Conservation (phyloP, 2,797 vertebrate genomes). For the Nasua narica region DNA sequence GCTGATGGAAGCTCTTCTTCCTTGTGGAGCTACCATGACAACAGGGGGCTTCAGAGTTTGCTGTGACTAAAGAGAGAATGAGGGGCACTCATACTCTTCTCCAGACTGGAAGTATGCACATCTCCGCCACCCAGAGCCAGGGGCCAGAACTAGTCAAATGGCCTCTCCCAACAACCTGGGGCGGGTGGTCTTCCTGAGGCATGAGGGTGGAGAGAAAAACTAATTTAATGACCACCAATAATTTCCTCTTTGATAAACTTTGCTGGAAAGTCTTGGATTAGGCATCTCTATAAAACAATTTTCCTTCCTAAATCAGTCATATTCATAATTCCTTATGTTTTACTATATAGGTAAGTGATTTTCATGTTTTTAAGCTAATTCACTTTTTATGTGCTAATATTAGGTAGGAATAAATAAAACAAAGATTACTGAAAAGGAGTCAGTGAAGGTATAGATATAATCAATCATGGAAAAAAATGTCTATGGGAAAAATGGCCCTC, state of each 20-base stretch:
- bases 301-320: background rate
- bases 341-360: background rate
- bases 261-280: background rate
- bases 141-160: background rate
- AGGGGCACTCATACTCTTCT: background rate
- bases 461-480: background rate
- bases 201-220: background rate
- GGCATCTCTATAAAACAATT: background rate
- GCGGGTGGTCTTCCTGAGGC: background rate
- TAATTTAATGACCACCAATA: background rate
- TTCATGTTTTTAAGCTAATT: background rate
- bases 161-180: background rate
- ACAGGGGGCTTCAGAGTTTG: background rate
- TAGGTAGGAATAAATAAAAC: background rate
- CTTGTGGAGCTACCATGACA: background rate
- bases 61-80: background rate
- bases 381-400: background rate
- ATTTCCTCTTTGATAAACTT: background rate
- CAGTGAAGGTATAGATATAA: background rate
- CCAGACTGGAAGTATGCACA: accelerated
- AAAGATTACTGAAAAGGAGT: background rate
- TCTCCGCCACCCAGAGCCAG: background rate
- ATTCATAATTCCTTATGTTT: background rate
- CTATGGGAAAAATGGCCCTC: background rate
- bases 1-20: background rate